phyloP scores from a whole-genome alignment of 1,140 invertebrate genomes.

The Drosophila kikkawai region DNA sequence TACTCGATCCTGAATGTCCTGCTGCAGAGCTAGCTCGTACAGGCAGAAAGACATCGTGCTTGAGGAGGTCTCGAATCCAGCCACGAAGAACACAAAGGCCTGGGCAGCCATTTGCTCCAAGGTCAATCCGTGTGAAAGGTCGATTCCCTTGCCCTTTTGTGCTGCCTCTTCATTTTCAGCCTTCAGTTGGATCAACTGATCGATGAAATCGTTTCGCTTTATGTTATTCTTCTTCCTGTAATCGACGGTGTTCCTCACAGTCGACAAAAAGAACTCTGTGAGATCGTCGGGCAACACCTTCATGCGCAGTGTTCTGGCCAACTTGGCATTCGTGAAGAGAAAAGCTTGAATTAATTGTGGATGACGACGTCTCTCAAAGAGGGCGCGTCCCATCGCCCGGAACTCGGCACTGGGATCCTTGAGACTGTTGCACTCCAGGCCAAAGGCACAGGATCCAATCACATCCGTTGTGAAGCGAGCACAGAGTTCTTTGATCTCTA shows the following conservation, averaged over 20 bases:
- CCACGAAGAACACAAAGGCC: slow-evolving; percentile 76
- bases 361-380: slow-evolving; percentile 60
- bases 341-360: slow-evolving; percentile 38
- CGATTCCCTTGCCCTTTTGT: slow-evolving; percentile 42
- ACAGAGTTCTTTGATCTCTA: slow-evolving; percentile 87
- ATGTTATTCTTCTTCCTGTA: slow-evolving; percentile 81
- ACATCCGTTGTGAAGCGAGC: slow-evolving; percentile 88
- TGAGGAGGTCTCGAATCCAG: slow-evolving; percentile 80
- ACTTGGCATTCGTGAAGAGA: slow-evolving; percentile 46
- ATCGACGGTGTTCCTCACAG: slow-evolving; percentile 80
- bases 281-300: slow-evolving; percentile 76
- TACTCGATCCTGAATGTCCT: slow-evolving; percentile 85
- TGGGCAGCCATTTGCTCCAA: slow-evolving; percentile 79
- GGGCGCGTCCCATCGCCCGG: slow-evolving; percentile 68
- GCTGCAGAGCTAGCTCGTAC: slow-evolving; percentile 84
- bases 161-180: slow-evolving; percentile 55
- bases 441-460: slow-evolving; percentile 86
- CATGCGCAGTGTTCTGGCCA: slow-evolving; percentile 52
- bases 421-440: slow-evolving; percentile 85
- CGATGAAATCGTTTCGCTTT: slow-evolving; percentile 84
- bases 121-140: slow-evolving; percentile 56
- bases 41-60: slow-evolving; percentile 85
- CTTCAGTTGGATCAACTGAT: slow-evolving; percentile 79
- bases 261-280: slow-evolving; percentile 79
- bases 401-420: slow-evolving; percentile 85